Evolutionary conservation across 2,113 vertebrate species (phyloP).

Genomic region (Neofelis nebulosa): DNA sequence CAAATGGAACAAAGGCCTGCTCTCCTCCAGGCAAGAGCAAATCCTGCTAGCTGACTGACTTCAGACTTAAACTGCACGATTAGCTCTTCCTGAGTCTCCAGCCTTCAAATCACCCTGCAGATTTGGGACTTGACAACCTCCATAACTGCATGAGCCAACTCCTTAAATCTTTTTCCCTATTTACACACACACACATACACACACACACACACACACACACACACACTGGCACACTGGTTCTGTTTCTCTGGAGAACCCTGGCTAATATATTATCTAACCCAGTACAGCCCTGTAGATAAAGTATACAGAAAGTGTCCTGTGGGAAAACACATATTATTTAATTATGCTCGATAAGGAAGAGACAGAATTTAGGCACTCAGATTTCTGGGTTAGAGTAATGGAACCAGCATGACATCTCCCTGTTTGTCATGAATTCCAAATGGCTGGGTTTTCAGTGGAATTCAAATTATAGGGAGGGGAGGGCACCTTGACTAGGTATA

Average conservation of each 20-base stretch:
- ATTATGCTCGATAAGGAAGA: neutral
- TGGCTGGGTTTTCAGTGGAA: constrained; percentile 39
- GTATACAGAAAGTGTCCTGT: neutral
- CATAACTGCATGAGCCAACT: neutral
- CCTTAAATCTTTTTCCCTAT: neutral
- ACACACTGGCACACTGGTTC: neutral
- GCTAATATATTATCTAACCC: neutral
- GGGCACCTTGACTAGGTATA: neutral
- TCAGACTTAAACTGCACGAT: neutral
- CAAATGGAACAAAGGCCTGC: neutral
- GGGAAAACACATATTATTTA: neutral
- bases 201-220: neutral
- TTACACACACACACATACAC: no score
- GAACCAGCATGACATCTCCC: neutral
- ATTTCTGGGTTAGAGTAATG: neutral
- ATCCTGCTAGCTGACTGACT: neutral
- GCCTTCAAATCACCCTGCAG: accelerated
- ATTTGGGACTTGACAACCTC: neutral
- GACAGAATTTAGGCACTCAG: neutral
- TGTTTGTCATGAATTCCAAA: neutral
- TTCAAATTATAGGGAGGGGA: neutral
- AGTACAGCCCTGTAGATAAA: neutral
- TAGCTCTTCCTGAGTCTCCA: neutral
- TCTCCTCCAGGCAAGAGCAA: neutral
- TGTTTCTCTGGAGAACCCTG: neutral